phyloP scores from a whole-genome alignment of 1,140 invertebrate genomes.

The Armadillidium nasatum region DNA sequence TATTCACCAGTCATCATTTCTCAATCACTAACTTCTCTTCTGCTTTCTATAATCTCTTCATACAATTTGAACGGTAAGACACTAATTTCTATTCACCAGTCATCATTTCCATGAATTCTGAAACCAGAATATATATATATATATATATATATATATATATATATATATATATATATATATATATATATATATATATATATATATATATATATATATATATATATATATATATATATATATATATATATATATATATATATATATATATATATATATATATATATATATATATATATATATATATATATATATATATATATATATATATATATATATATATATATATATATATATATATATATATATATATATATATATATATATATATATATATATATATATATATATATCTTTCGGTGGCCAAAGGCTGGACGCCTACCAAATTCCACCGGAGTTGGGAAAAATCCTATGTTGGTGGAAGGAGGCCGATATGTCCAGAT shows the following conservation, averaged over 20 bases:
- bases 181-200: conserved; percentile 11
- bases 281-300: conserved; percentile 9
- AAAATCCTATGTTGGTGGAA: no score
- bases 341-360: conserved; percentile 11
- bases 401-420: no score
- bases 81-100: no score
- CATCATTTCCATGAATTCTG: no score
- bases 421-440: no score
- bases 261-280: conserved; percentile 11
- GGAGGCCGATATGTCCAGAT: no score
- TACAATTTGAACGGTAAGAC: no score
- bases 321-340: conserved; percentile 1
- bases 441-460: no score
- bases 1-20: no score
- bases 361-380: conserved; percentile 13
- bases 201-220: conserved; percentile 9
- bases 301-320: conserved; percentile 11
- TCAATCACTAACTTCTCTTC: no score
- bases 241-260: conserved; percentile 10
- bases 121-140: no score
- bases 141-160: not conserved
- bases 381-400: conserved; percentile 3
- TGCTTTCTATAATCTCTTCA: no score
- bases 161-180: conserved; percentile 11
- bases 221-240: conserved; percentile 13